Percentiles rank a stretch among this genome's conserved stretches.
phyloP scores from a whole-genome alignment of 2,113 vertebrate genomes.

The Alouatta palliata region DNA sequence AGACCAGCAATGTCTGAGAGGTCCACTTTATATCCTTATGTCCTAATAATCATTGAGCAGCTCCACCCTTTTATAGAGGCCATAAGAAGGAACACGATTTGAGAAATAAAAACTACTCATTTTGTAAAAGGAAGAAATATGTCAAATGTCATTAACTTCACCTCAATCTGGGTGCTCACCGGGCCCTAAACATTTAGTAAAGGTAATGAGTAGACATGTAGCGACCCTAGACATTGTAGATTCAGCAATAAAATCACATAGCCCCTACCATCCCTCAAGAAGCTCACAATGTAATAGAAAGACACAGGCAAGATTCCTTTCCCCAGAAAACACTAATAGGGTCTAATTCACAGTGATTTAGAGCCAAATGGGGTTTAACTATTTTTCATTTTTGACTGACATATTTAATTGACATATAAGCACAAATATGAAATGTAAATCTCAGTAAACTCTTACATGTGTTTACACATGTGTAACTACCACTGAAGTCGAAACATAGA shows the following conservation, averaged over 20 bases:
- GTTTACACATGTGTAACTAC: neutral
- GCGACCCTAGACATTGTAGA: neutral
- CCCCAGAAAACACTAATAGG: neutral
- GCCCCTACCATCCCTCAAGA: neutral
- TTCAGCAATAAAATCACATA: neutral
- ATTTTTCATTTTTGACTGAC: neutral
- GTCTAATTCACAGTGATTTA: neutral
- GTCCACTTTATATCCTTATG: too few species aligned
- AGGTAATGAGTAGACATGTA: neutral
- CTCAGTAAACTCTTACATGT: neutral
- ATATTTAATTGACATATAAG: neutral
- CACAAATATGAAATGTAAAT: constrained; percentile 26
- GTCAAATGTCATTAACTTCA: neutral
- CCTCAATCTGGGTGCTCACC: neutral
- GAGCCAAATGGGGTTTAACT: neutral
- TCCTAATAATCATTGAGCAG: neutral
- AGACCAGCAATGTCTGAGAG: too few species aligned
- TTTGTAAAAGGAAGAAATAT: constrained; percentile 16
- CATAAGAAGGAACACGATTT: neutral
- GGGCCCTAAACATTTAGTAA: neutral
- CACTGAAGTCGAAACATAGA: neutral
- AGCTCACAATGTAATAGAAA: neutral
- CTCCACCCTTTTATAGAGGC: neutral
- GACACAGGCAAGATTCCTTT: neutral
- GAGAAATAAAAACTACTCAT: neutral